A percentile compares a stretch with the other conserved stretches of the same genome.
Evolutionary conservation across 1,140 invertebrate species (phyloP).

Genomic region (Drosophila nannoptera): DNA sequence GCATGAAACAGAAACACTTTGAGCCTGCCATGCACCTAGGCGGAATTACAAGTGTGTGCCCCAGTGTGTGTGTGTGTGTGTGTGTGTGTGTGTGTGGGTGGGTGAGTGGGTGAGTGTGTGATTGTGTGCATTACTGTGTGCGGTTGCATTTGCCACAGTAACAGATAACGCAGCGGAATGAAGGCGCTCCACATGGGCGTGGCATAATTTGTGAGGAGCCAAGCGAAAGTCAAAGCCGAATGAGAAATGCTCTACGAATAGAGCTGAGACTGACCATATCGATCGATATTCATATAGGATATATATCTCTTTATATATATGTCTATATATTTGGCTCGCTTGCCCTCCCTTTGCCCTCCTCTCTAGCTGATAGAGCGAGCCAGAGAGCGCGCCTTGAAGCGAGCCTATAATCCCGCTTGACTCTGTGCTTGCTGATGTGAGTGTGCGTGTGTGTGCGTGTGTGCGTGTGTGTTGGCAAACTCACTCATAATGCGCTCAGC

Average conservation of each 20-base stretch:
- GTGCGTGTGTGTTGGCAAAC: constrained; percentile 43
- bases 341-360: too few species aligned
- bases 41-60: constrained; percentile 71
- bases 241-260: constrained; percentile 2
- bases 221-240: neutral
- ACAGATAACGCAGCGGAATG: constrained; percentile 54
- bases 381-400: too few species aligned
- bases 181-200: constrained; percentile 38
- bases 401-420: too few species aligned
- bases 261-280: neutral
- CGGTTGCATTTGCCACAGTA: constrained; percentile 40
- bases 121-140: constrained; percentile 26
- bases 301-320: too few species aligned
- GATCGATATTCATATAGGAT: too few species aligned
- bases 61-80: constrained; percentile 33
- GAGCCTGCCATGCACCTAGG: constrained; percentile 69
- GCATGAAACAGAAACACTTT: constrained; percentile 77
- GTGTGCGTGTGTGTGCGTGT: constrained; percentile 25
- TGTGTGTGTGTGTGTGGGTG: constrained; percentile 16
- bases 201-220: constrained; percentile 53
- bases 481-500: constrained; percentile 71
- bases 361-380: too few species aligned
- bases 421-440: constrained; percentile 14
- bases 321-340: too few species aligned
- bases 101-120: too few species aligned